Evolutionary conservation across 2,797 vertebrate species (phyloP).

Genomic region (Cygnus olor): DNA sequence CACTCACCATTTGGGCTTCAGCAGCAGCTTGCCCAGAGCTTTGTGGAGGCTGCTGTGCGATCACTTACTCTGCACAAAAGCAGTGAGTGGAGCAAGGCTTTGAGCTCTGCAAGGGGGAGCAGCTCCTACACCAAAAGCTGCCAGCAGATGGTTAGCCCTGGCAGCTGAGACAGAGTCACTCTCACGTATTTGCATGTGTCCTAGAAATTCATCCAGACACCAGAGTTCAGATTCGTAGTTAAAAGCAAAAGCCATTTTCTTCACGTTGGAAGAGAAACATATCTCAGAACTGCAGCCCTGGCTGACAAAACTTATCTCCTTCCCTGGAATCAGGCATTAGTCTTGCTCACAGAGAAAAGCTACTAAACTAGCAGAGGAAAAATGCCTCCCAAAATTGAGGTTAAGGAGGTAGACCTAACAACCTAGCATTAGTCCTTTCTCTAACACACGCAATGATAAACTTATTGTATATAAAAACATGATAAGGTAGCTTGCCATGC

Average conservation of each 20-base stretch:
- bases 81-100: not conserved
- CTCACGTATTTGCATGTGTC: not conserved
- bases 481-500: not conserved
- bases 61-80: not conserved
- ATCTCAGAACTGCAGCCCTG: not conserved
- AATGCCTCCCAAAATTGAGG: not conserved
- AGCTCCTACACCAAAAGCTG: not conserved
- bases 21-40: not conserved
- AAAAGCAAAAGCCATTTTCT: not conserved
- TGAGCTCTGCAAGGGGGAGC: not conserved
- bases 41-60: not conserved
- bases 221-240: not conserved
- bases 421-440: not conserved
- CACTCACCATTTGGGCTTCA: not conserved
- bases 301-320: not conserved
- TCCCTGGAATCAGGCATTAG: not conserved
- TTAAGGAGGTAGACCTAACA: not conserved
- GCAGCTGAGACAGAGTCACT: not conserved
- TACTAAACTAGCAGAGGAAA: not conserved
- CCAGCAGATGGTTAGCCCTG: not conserved
- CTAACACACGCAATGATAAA: accelerated
- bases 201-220: not conserved
- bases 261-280: not conserved
- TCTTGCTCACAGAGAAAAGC: not conserved
- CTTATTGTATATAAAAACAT: not conserved